phyloP scores from a whole-genome alignment of 2,888 invertebrate genomes.

The Anorthoa munda region DNA sequence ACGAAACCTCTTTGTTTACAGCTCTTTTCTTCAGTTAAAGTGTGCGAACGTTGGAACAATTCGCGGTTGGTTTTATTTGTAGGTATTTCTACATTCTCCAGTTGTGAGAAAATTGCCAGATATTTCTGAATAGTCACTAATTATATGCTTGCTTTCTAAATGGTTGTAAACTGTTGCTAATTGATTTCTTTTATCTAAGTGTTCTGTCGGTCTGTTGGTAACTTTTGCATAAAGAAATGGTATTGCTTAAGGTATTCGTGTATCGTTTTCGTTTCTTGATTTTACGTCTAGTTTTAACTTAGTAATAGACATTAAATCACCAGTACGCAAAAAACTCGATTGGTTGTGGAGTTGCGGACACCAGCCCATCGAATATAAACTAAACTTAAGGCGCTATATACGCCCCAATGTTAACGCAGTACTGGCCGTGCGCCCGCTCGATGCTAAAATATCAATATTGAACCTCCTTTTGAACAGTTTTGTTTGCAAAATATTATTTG shows the following conservation, averaged over 20 bases:
- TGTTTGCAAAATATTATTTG: too few relatives aligned
- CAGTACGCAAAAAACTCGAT: too few relatives aligned
- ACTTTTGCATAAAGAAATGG: conserved; percentile 6
- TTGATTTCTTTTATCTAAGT: conserved; percentile 18
- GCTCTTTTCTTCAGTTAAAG: conserved; percentile 55
- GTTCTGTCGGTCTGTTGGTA: not conserved
- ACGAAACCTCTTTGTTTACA: conserved; percentile 57
- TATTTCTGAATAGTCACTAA: conserved; percentile 28
- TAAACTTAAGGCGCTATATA: too few relatives aligned
- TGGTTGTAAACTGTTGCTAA: conserved; percentile 22
- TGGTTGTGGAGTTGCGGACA: too few relatives aligned
- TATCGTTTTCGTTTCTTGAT: not conserved
- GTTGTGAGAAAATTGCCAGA: conserved; percentile 44
- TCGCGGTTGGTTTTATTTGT: conserved; percentile 40
- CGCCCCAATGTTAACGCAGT: too few relatives aligned
- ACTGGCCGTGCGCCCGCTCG: too few relatives aligned
- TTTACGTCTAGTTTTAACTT: not conserved
- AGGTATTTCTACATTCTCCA: conserved; percentile 24
- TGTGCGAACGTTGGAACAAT: conserved; percentile 50
- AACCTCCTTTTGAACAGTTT: too few relatives aligned
- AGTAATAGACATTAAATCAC: not conserved
- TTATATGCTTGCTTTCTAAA: conserved; percentile 49
- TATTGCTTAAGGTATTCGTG: not conserved
- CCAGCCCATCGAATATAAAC: too few relatives aligned
- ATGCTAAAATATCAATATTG: too few relatives aligned